A percentile compares a stretch with the other conserved stretches of the same genome.
phyloP scores from a whole-genome alignment of 1,140 invertebrate species.

The Liolophura sinensis region DNA sequence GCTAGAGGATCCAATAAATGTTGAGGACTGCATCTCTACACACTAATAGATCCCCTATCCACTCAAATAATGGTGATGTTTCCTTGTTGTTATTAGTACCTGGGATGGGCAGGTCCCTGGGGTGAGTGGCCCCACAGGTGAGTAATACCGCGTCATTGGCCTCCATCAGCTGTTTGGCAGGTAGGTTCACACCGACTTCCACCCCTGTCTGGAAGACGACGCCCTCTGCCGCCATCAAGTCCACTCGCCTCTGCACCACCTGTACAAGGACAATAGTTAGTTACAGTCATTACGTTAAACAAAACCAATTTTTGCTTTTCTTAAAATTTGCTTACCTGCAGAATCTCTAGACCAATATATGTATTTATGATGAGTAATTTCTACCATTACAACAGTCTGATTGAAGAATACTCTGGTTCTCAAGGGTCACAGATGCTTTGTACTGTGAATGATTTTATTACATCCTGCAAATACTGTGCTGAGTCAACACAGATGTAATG shows the following conservation, averaged over 20 bases:
- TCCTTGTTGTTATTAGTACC: slow-evolving; percentile 34
- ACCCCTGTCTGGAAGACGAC: slow-evolving; percentile 87
- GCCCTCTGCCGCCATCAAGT: slow-evolving; percentile 87
- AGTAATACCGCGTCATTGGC: slow-evolving; percentile 87
- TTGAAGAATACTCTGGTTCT: no score
- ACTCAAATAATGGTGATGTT: no score
- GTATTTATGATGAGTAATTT: no score
- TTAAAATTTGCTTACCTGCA: no score
- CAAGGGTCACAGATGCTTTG: no score
- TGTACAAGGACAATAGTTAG: slow-evolving; percentile 25
- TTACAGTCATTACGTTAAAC: background rate
- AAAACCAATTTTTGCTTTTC: no score
- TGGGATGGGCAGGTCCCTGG: slow-evolving; percentile 75
- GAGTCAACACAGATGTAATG: background rate
- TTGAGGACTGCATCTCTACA: no score
- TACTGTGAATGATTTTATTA: no score
- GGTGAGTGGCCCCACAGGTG: slow-evolving; percentile 94
- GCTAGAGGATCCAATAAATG: no score
- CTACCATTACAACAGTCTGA: no score
- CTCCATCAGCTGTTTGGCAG: slow-evolving; percentile 72
- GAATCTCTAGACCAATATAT: no score
- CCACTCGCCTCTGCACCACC: slow-evolving; percentile 83
- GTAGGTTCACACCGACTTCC: slow-evolving; percentile 90
- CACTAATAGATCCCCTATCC: no score
- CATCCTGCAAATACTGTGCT: background rate